These are phyloP conservation scores for Mus pahari DNA, from an alignment of 2,113 vertebrate genomes.

Conservation along the genomic window DNA sequence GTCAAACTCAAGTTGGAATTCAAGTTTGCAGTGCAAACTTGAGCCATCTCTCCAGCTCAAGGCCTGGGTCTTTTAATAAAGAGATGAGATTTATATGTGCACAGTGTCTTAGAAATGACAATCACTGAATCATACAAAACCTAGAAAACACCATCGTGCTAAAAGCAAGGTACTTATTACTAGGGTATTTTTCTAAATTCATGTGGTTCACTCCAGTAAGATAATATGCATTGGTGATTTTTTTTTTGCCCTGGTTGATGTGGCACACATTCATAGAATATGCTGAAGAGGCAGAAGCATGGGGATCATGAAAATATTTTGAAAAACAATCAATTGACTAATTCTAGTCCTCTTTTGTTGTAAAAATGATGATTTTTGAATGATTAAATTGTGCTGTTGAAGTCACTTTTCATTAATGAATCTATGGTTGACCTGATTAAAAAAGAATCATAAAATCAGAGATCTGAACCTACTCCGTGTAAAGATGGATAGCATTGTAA, in stretches of 20 bases:
- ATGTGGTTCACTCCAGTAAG: slow-evolving; percentile 88
- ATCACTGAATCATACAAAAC: background rate
- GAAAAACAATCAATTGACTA: slow-evolving; percentile 85
- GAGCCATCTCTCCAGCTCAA: background rate
- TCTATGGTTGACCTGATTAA: background rate
- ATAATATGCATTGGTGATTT: slow-evolving; percentile 75
- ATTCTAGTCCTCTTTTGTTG: slow-evolving; percentile 88
- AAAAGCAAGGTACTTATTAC: slow-evolving; percentile 84
- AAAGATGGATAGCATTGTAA: background rate
- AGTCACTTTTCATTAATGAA: slow-evolving; percentile 67
- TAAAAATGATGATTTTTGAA: slow-evolving; percentile 88
- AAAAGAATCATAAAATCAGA: background rate
- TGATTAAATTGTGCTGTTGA: slow-evolving; percentile 88
- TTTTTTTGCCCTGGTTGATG: background rate
- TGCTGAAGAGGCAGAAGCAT: background rate
- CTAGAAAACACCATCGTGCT: background rate
- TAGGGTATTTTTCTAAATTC: slow-evolving; percentile 90
- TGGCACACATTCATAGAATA: background rate
- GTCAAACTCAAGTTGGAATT: background rate
- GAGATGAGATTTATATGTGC: background rate
- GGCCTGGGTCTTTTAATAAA: background rate
- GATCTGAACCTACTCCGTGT: background rate
- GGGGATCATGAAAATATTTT: slow-evolving; percentile 82
- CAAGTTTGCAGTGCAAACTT: background rate
- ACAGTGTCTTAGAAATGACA: background rate